Evolutionary conservation across 2,888 invertebrate species (phyloP).

Genomic region (Tryphoninae sp.): DNA sequence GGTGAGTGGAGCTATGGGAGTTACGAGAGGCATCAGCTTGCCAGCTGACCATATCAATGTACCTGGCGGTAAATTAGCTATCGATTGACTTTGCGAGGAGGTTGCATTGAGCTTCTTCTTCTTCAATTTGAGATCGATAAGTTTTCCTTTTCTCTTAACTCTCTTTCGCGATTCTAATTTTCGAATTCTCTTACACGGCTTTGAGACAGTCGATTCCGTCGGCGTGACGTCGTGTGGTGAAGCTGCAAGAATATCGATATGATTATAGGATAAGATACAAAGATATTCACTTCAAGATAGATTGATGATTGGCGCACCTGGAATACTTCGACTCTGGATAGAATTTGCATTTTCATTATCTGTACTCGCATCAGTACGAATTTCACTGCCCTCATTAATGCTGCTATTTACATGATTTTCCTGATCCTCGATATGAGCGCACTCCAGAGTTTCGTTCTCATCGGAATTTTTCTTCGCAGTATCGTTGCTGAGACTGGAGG

Average conservation of each 20-base stretch:
- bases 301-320: slow-evolving; percentile 31
- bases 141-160: slow-evolving; percentile 72
- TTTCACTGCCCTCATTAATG: slow-evolving; percentile 67
- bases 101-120: slow-evolving; percentile 61
- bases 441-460: slow-evolving; percentile 65
- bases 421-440: slow-evolving; percentile 75
- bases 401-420: slow-evolving; percentile 77
- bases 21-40: slow-evolving; percentile 78
- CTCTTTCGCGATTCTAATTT: slow-evolving; percentile 70
- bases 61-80: slow-evolving; percentile 74
- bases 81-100: slow-evolving; percentile 66
- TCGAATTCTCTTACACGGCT: slow-evolving; percentile 65
- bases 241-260: not conserved
- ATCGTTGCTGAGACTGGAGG: slow-evolving; percentile 59
- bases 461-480: slow-evolving; percentile 65
- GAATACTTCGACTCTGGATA: slow-evolving; percentile 29
- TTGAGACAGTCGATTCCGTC: slow-evolving; percentile 55
- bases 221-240: slow-evolving; percentile 31
- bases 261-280: not conserved
- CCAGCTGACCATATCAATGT: slow-evolving; percentile 78
- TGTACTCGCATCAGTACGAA: slow-evolving; percentile 23
- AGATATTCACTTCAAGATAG: not conserved
- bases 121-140: slow-evolving; percentile 56
- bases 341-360: slow-evolving; percentile 37
- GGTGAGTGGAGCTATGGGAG: slow-evolving; percentile 75